Evolutionary conservation across 2,797 vertebrate species (phyloP).

Genomic region (Cyclopterus lumpus): DNA sequence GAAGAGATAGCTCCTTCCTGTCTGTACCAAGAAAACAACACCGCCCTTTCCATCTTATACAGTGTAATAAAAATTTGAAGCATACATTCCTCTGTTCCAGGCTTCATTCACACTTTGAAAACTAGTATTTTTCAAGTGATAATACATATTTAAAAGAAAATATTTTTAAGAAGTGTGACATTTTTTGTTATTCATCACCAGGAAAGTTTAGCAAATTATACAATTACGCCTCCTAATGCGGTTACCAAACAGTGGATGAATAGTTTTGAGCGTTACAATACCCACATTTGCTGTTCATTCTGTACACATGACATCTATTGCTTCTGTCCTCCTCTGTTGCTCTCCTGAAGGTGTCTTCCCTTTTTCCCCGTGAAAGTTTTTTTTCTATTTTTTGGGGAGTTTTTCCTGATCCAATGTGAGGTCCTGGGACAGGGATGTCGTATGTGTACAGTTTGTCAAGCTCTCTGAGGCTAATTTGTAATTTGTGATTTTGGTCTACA

Average conservation of each 20-base stretch:
- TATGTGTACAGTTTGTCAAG: too few relatives aligned
- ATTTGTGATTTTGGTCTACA: too few relatives aligned
- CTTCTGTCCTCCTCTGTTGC: too few relatives aligned
- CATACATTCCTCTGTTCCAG: not conserved
- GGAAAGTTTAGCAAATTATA: not conserved
- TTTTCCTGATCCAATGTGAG: too few relatives aligned
- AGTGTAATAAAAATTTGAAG: not conserved
- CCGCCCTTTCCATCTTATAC: not conserved
- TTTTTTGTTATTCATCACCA: not conserved
- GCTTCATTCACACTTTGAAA: not conserved
- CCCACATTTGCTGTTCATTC: too few relatives aligned
- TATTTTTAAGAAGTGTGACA: not conserved
- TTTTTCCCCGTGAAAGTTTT: too few relatives aligned
- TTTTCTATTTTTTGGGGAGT: too few relatives aligned
- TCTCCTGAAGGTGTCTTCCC: too few relatives aligned
- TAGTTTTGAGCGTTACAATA: not conserved
- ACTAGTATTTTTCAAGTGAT: not conserved
- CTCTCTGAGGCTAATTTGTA: too few relatives aligned
- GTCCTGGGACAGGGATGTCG: too few relatives aligned
- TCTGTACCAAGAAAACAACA: conserved; percentile 3
- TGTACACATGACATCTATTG: too few relatives aligned
- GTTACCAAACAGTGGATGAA: not conserved
- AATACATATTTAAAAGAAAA: not conserved
- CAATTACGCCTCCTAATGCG: not conserved
- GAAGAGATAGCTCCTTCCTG: not conserved